Evolutionary conservation across 1,140 invertebrate species (phyloP), one percentile per base, ranked within the genome.

Genomic region (Drosophila lacteicornis): DNA sequence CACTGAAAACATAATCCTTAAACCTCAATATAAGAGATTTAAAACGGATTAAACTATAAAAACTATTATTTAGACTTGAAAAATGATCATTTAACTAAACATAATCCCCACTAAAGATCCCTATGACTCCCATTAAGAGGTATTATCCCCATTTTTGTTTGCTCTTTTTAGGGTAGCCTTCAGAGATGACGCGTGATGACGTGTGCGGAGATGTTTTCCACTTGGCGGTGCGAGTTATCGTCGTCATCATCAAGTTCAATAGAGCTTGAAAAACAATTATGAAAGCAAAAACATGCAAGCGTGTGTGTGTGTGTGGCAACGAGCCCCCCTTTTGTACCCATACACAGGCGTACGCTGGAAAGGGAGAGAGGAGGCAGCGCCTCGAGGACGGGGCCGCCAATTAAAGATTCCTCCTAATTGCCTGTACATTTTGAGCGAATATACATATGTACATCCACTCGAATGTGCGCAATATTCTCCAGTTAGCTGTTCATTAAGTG

Each of bases 201-300:
- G 80, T 73, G 45, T 80, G 77, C 57, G 50, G 55, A 67, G 73
- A 83, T 87, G 84, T 87, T 88, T 84, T 80, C 55, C 70, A 78
- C 68, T 80, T 53, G 57, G 36, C 76, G 65, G 56, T 69, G 82
- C 53, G 53, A 40, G 22, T 70, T 73, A 75, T 78, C 75, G 47
- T 57, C 75, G 19, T 50, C 69, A 60, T 58, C 67, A 70, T 71
- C 63, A 75, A 87, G 79, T 82, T 86, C 76, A 82, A 76, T 87
- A 77, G 61, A 87, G 84, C 80, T 84, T 83, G 73, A 80, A 87
- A 78, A 87, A 84, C 80, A 87, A 83, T 88, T 88, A 88, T 83
- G 75, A 71, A 74, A 42, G 45, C 33, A 58, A 50, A 53, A 60
- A 70, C 60, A 76, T 63, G 27, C 27, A 30, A 30, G 27, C 27